Evolutionary conservation across 2,113 vertebrate genomes (phyloP), one percentile per base, ranked within the genome.

Genomic region (Hemiprocne comata): DNA sequence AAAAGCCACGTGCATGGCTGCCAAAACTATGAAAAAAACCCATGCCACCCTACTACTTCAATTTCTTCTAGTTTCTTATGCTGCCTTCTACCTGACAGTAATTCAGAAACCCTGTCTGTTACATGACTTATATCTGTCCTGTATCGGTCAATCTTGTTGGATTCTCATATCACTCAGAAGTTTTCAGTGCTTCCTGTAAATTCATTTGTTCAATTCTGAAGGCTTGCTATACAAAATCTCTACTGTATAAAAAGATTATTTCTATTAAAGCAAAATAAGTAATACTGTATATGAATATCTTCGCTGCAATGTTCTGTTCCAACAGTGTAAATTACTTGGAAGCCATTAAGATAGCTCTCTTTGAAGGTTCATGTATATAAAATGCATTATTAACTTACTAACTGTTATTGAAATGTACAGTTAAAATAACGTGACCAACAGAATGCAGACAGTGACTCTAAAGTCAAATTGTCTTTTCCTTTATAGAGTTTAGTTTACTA

Each of bases 341-440:
- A 91, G n/a, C 20, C 33, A 79, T 72, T 76, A 85, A 6, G 46
- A 12, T 36, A 62, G 66, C 93, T 89, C 19, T 73, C 46, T 91
- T 78, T 83, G 58, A 78, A 87, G 54, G n/a, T 67, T 93, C 55
- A n/a, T 78, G 19, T 89, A 23, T 67, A 94, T 89, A 83, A 90
- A 91, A 95, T 74, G 67, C 78, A 65, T 85, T 91, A 67, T 94
- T 95, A 94, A 88, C 67, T 77, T 76, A 71, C 25, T 80, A 95
- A 89, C 79, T 55, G 46, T 84, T 82, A 77, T 29, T 90, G 75
- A 94, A 85, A 81, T 36, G 28, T 44, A 20, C 67, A 80, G 69
- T 83, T 80, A 90, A 85, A 93, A 50, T 88, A 76, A 82, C 7
- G 6, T 89, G 60, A 74, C 60, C 89, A 79, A 85, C 13, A 81